Conservation (phyloP, 2,888 invertebrate genomes). For the Lasius fuliginosus region DNA sequence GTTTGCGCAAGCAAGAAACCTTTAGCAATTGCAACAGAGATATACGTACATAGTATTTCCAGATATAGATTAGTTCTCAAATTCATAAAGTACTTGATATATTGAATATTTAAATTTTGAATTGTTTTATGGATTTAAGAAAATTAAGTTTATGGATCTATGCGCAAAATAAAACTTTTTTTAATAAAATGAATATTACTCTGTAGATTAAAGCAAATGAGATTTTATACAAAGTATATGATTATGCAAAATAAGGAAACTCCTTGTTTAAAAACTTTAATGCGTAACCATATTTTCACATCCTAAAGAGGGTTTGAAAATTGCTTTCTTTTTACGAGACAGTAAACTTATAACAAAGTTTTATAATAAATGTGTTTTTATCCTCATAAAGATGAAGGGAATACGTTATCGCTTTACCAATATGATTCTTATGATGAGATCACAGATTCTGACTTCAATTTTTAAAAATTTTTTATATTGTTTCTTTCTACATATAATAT, state of each 20-base stretch:
- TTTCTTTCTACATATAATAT: neutral
- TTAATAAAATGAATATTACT: neutral
- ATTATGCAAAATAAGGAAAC: neutral
- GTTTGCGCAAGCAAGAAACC: neutral
- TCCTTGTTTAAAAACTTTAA: constrained; percentile 1
- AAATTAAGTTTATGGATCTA: neutral
- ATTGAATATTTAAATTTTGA: neutral
- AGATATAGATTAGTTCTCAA: neutral
- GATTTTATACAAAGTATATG: constrained; percentile 4
- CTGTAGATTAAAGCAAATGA: neutral
- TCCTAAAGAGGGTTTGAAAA: constrained; percentile 17
- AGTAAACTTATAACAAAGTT: constrained; percentile 1
- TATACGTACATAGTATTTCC: neutral
- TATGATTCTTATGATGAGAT: neutral
- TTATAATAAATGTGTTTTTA: neutral
- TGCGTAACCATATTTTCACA: constrained; percentile 2
- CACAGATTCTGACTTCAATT: neutral
- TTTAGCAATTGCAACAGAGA: neutral
- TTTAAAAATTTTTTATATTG: neutral
- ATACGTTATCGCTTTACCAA: neutral
- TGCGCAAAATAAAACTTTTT: neutral
- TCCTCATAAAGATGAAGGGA: neutral
- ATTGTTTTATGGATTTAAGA: neutral
- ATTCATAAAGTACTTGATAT: neutral
- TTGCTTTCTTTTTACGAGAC: neutral